Percentiles rank a stretch among this genome's conserved stretches.
Conservation (phyloP, 2,113 vertebrate genomes). For the Urocolius indicus region DNA sequence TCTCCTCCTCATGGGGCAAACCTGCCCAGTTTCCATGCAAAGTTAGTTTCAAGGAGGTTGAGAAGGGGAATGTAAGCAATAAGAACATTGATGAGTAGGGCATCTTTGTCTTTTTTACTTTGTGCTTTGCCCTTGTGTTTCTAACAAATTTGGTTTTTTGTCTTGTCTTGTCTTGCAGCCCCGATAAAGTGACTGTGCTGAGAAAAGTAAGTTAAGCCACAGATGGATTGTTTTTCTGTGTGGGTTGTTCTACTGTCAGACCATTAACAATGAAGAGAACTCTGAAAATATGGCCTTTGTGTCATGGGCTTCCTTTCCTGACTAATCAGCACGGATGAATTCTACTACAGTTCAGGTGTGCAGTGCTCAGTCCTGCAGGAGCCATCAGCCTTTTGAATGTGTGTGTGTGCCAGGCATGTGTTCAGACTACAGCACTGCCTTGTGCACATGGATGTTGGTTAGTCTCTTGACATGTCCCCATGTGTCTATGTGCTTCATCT, state of each 20-base stretch:
- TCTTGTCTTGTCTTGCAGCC: neutral
- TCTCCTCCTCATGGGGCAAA: neutral
- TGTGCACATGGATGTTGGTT: neutral
- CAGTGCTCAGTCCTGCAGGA: neutral
- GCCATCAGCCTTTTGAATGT: neutral
- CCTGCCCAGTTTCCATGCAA: neutral
- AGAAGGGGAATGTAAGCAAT: neutral
- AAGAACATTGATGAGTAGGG: neutral
- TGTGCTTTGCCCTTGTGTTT: neutral
- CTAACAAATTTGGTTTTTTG: neutral
- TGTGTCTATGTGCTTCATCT: neutral
- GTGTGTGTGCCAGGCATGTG: neutral
- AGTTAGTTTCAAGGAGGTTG: neutral
- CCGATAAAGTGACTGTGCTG: neutral
- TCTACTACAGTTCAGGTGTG: neutral
- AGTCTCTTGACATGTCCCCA: neutral
- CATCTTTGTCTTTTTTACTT: rapidly evolving
- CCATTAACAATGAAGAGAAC: neutral
- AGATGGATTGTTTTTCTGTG: rapidly evolving
- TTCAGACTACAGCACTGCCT: neutral
- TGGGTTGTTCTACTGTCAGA: neutral
- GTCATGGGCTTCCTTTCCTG: neutral
- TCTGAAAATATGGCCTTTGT: neutral
- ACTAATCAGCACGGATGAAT: neutral
- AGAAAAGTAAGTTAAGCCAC: neutral